phyloP scores from a whole-genome alignment of 2,113 vertebrate genomes.

The Corydoras maculifer region DNA sequence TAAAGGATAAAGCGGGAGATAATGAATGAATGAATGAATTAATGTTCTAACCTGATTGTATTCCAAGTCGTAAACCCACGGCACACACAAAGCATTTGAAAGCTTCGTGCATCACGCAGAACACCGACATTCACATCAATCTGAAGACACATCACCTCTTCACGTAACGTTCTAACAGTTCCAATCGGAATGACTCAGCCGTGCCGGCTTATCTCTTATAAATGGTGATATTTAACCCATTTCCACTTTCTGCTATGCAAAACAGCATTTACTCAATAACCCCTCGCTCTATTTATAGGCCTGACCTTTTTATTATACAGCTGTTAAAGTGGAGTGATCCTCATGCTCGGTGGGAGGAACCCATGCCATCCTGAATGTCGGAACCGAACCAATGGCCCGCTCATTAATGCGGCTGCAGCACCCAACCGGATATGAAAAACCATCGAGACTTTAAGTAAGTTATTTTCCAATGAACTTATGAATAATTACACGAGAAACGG shows the following conservation, averaged over 20 bases:
- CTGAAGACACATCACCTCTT: background rate
- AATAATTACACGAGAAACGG: too few species aligned
- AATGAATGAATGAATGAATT: too few species aligned
- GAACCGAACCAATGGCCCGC: too few species aligned
- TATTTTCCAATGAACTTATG: too few species aligned
- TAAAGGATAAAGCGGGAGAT: too few species aligned
- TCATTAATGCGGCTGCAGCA: too few species aligned
- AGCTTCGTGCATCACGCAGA: background rate
- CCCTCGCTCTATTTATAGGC: conserved; percentile 16
- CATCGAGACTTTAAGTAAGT: too few species aligned
- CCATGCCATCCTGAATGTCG: background rate
- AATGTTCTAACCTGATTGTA: too few species aligned
- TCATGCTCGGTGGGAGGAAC: conserved; percentile 11
- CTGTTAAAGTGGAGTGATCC: conserved; percentile 27
- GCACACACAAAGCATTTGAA: background rate
- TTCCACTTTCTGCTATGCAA: conserved; percentile 21
- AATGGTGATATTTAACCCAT: conserved; percentile 24
- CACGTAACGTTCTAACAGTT: background rate
- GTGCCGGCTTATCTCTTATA: background rate
- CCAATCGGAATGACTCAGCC: conserved; percentile 11
- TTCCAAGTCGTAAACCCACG: too few species aligned
- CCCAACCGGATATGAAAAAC: too few species aligned
- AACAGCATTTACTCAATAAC: conserved; percentile 15
- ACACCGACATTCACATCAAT: background rate
- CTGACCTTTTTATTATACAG: conserved; percentile 37